A percentile compares a stretch with the other conserved stretches of the same genome.
phyloP scores from a whole-genome alignment of 1,140 invertebrate genomes.

The Ptiloglossa arizonensis region DNA sequence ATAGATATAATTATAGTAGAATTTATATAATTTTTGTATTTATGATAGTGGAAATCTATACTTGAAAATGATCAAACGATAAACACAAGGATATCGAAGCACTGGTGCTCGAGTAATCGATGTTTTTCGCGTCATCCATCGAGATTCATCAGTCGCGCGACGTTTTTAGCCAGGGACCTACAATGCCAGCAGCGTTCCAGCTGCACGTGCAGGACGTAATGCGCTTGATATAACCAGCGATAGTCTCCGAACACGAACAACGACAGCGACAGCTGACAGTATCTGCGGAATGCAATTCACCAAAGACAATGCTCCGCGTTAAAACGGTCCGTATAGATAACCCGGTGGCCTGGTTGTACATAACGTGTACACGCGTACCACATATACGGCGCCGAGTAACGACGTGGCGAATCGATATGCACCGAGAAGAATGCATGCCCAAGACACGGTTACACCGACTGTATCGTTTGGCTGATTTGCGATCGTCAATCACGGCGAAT shows the following conservation, averaged over 20 bases:
- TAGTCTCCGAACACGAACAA: constrained; percentile 33
- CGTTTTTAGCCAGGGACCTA: constrained; percentile 26
- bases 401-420: constrained; percentile 56
- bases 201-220: constrained; percentile 43
- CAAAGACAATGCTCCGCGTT: constrained; percentile 64
- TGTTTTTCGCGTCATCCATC: no score
- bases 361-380: constrained; percentile 39
- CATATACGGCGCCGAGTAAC: constrained; percentile 29
- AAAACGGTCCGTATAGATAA: constrained; percentile 66
- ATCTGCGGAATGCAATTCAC: constrained; percentile 63
- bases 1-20: no score
- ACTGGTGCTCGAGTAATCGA: no score
- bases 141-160: neutral
- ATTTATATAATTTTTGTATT: no score
- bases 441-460: constrained; percentile 17
- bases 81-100: no score
- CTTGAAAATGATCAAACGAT: no score
- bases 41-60: no score
- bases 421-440: constrained; percentile 23
- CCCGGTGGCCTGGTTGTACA: constrained; percentile 55
- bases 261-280: constrained; percentile 52
- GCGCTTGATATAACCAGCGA: constrained; percentile 51
- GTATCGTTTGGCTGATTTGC: constrained; percentile 29
- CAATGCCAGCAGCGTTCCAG: constrained; percentile 16
- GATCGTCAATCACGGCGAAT: constrained; percentile 2